Evolutionary conservation across 2,797 vertebrate species (phyloP), one percentile per base, ranked within the genome.

Genomic region (Benthosema pterotum): DNA sequence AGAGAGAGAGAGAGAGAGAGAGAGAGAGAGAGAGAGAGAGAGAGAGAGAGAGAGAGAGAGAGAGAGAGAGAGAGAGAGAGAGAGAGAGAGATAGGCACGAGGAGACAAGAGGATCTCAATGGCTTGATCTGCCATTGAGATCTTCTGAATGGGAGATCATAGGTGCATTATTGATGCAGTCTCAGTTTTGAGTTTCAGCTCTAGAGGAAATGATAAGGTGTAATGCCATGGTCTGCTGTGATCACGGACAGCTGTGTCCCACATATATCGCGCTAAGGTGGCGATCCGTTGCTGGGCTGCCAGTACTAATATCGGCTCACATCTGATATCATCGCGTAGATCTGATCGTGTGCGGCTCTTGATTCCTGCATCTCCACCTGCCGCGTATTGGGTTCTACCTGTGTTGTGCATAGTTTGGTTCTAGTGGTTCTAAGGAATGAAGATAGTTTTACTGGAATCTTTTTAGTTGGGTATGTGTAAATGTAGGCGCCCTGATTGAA

Each of bases 141-240:
- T 89, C 79, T 85, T 88, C 84, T 84, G 87, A 88, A 83, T 80
- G 84, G 83, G 80, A 87, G 87, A 89, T 90, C 86, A 82, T 52
- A 65, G 71, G 71, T 91, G 64, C 87, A 92, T 93, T 91, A 93
- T 92, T 92, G 83, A 92, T 91, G 86, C n/a, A 88, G 87, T 74
- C 49, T 77, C 73, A 88, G 90, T 90, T 87, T 72, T 86, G 72
- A 80, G 84, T 92, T 91, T 90, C 89, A 88, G 85, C 78, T 83
- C 71, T 74, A 87, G 88, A 90, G 90, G 91, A 91, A 92, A 90
- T 88, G 86, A 91, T 91, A 91, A 90, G 90, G 85, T 90, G 90
- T 90, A 89, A 89, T 89, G 89, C 87, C 88, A 83, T 83, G 86
- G 85, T 83, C 84, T 74, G 79, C 87, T 85, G 88, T 88, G 88